Evolutionary conservation across 2,888 invertebrate species (phyloP), one percentile per base, ranked within the genome.

Genomic region (Troglohyphantes excavatus): DNA sequence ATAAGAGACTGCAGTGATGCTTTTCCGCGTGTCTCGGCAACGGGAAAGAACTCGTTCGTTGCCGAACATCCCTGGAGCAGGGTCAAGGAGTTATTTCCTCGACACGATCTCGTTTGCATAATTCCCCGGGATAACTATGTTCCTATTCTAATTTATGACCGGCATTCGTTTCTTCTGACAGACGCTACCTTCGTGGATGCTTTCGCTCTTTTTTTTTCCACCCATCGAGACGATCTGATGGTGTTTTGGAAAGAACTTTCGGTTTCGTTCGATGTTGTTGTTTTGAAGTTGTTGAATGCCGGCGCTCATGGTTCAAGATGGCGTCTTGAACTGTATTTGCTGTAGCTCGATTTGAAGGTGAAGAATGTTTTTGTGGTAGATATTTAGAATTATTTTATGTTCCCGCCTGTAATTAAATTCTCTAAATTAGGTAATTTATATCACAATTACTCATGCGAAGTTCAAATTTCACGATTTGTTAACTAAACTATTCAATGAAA

Each of bases 71-170:
- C 75, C 29, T 53, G 75, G 19, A 82, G 88, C 82, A 61, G 88
- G 88, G 88, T 89, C 88, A 89, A 67, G 68, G 88, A 89, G 82
- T 89, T 89, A 89, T 89, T 89, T 89, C 88, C 82, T 76, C 82
- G 68, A 82, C 88, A 89, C 88, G 88, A 89, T 82, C 82, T 89
- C 82, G 53, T 89, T 89, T 89, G 88, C 88, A 89, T 89, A 89
- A 82, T 89, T 75, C 75, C 39, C 76, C 88, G 17, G 85, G 76
- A 89, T 75, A 67, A 88, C 81, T 75, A 75, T 82, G 82, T 88
- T 88, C 87, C 81, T 81, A 82, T 89, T 82, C 82, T 89, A 89
- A 89, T 89, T 89, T 89, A 89, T 89, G 88, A 70, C 73, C 82
- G 82, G 88, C 75, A 89, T 89, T 89, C 88, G 88, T 89, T 89